Evolutionary conservation across 2,888 invertebrate species (phyloP), one percentile per base, ranked within the genome.

Genomic region (Zygothrica quintamaculata): DNA sequence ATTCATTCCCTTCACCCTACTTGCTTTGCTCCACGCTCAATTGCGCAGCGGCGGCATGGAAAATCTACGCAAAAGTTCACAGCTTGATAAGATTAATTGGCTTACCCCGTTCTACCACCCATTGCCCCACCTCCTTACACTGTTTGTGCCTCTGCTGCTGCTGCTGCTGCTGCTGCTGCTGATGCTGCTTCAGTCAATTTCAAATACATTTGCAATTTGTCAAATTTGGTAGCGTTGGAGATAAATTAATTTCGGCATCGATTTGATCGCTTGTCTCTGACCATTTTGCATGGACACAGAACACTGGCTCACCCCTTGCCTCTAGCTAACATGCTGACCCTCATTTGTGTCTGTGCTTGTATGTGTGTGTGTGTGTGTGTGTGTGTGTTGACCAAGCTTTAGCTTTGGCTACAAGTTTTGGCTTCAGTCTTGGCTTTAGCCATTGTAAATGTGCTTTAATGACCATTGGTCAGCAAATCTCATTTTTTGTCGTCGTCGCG

Each of bases 381-480:
- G 29, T 15, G 18, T 40, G 18, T 15, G 13, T 26, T n/a, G 50
- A 8, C n/a, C 8, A 29, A 12, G 11, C 4, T 71, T 39, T 31
- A 39, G 33, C 43, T 47, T 12, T 39, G 36, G 58, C 22, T 43
- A 25, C 18, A 40, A 40, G n/a, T 22, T 34, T 48, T 44, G 55
- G 40, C 59, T 53, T 18, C 18, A 26, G 22, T 51, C 66, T 62
- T 75, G 72, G 82, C 76, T 65, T 59, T 72, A 80, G 66, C 75
- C 70, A 82, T 82, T 80, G 85, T 85, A 88, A 89, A 90, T 90
- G 85, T 85, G 87, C 88, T 86, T 88, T 89, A 90, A 90, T 90
- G 90, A 90, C 90, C 90, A 85, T 71, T 84, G 89, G 90, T 89
- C 90, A 87, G 74, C 87, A 77, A 89, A 89, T 87, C 88, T 86